These are phyloP conservation scores for Acrocyrtus sp. DNA, from an alignment of 2,888 invertebrate species.

Conservation along the genomic window DNA sequence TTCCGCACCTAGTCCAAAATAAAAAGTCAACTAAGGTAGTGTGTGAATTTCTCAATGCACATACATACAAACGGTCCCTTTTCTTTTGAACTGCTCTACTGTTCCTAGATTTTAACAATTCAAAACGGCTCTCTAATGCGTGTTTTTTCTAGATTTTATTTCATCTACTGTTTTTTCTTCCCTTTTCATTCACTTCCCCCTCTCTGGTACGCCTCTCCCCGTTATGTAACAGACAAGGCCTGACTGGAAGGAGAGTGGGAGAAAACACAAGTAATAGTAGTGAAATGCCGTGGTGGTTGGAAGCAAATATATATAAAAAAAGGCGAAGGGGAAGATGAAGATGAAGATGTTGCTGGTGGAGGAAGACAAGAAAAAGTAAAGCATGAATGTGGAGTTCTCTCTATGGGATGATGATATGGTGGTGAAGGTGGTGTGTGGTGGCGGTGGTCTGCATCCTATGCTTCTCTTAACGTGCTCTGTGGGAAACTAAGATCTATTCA, in stretches of 20 bases:
- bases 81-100: too few species aligned
- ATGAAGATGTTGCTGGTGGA: neutral
- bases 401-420: constrained; percentile 6
- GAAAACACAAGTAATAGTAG: constrained; percentile 2
- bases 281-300: neutral
- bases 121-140: neutral
- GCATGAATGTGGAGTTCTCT: too few species aligned
- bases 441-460: constrained; percentile 3
- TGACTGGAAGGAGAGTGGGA: constrained; percentile 18
- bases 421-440: neutral
- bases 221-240: constrained; percentile 1
- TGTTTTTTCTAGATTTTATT: neutral
- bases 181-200: constrained; percentile 2
- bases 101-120: too few species aligned
- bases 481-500: constrained; percentile 47
- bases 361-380: neutral
- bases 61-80: too few species aligned
- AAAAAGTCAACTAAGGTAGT: too few species aligned
- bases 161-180: constrained; percentile 1
- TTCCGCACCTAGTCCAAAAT: neutral
- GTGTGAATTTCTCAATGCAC: too few species aligned
- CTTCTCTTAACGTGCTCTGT: constrained; percentile 37
- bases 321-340: too few species aligned
- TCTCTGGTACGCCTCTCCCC: too few species aligned
- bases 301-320: neutral